Evolutionary conservation across 2,113 vertebrate genomes (phyloP), one percentile per base, ranked within the genome.

Genomic region (Leptobrachium leishanense): DNA sequence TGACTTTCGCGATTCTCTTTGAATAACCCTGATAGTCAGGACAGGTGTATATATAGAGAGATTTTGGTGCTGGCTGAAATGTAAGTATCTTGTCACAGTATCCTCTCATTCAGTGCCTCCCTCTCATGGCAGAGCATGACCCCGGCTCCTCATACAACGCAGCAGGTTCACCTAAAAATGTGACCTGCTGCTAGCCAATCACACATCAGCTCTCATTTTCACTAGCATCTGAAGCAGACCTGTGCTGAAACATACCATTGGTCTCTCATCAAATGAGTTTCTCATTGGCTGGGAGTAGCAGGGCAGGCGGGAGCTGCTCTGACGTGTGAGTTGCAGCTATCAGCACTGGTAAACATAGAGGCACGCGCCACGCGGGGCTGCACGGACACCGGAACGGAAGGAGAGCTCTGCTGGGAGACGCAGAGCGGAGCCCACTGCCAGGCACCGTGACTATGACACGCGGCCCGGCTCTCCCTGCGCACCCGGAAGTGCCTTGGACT

Each of bases 401-500:
- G 62, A 40, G 7, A 20, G 11, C 31, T 11, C 2, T 3, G 20
- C 9, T 76, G 4, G 55, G 5, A 54, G 62, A 0, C 10, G 50
- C 13, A 7, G 5, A 50, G 3, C 15, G 50, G 15, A 42, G 43
- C n/a, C 46, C 53, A 10, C 44, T 54, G 74, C 20, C 20, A 31
- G 20, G 20, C 63, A 4, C 15, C 41, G 44, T 20, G 57, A 43
- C 20, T 50, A 50, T 50, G 43, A n/a, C 13, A 15, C 53, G 42
- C 59, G 40, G 12, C 46, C 62, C 2, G 7, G n/a, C 69, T 9
- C 6, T 15, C 62, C 41, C 15, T 15, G 2, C 12, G 31, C 42
- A 67, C 40, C 64, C 43, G 70, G 77, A 72, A 79, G 71, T 40
- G 42, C 4, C 50, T 46, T 72, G 42, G 59, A 12, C 42, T 67